phyloP scores from a whole-genome alignment of 2,888 invertebrate species.

The Cabera pusaria region DNA sequence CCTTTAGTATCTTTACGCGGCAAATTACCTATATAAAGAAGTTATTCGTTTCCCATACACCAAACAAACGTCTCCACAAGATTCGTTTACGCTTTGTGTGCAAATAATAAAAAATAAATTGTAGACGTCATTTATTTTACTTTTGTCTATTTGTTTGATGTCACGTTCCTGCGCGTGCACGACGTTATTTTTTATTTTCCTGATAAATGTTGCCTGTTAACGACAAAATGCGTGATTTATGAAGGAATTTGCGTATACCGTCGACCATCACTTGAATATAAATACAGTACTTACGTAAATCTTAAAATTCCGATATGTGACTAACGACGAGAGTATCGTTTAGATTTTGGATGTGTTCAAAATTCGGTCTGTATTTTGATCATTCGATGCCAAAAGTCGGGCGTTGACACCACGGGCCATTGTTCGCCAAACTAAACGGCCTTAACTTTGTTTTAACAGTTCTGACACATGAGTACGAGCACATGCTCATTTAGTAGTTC shows the following conservation, averaged over 20 bases:
- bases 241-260: conserved; percentile 5
- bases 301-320: conserved; percentile 37
- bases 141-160: no score
- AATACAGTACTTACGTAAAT: conserved; percentile 33
- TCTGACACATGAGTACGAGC: conserved; percentile 8
- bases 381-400: conserved; percentile 39
- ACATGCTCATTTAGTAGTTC: conserved; percentile 9
- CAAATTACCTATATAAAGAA: conserved; percentile 1
- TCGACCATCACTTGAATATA: conserved; percentile 29
- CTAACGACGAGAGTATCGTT: conserved; percentile 45
- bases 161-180: no score
- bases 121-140: no score
- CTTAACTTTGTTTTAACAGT: conserved; percentile 18
- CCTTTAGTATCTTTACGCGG: conserved; percentile 41
- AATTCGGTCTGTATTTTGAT: conserved; percentile 27
- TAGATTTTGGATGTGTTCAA: conserved; percentile 47
- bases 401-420: conserved; percentile 54
- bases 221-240: no score
- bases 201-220: no score
- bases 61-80: no score
- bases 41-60: no score
- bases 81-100: no score
- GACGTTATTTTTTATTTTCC: no score
- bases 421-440: conserved; percentile 36
- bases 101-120: no score